These are phyloP conservation scores for Smittia sp. DNA, from an alignment of 2,888 invertebrate species.

Conservation along the genomic window DNA sequence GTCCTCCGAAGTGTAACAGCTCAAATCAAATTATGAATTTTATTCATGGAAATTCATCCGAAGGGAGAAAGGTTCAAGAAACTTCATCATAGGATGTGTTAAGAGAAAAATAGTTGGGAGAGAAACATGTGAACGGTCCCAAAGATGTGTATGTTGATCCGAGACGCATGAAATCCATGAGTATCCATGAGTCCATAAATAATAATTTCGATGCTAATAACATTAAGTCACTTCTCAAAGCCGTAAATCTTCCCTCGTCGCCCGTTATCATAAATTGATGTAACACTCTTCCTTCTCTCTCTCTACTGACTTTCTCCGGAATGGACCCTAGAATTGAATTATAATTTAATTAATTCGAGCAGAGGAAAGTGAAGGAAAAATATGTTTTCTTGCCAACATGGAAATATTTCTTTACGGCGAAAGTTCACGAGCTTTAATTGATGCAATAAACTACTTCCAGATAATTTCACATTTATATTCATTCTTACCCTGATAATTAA, in stretches of 20 bases:
- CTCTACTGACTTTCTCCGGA: background rate
- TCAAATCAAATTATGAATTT: too few species aligned
- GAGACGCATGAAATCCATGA: too few species aligned
- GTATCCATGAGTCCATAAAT: slow-evolving; percentile 12
- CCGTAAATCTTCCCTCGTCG: background rate
- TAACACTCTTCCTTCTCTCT: too few species aligned
- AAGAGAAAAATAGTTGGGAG: too few species aligned
- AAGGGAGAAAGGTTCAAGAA: too few species aligned
- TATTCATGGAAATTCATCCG: too few species aligned
- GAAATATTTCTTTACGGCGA: background rate
- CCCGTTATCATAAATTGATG: background rate
- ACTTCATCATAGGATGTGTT: too few species aligned
- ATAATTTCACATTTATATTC: too few species aligned
- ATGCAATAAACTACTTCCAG: background rate
- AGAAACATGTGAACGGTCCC: too few species aligned
- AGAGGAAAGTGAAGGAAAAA: background rate
- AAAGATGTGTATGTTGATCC: too few species aligned
- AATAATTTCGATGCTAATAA: background rate
- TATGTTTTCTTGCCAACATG: background rate
- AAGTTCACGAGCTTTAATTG: background rate
- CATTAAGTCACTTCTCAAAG: background rate
- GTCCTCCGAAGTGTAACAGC: too few species aligned
- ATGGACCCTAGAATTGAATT: background rate
- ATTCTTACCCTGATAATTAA: too few species aligned
- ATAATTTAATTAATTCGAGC: background rate